A percentile compares a stretch with the other conserved stretches of the same genome.
Conservation (phyloP, 2,113 vertebrate species). For the Phrynosoma platyrhinos region DNA sequence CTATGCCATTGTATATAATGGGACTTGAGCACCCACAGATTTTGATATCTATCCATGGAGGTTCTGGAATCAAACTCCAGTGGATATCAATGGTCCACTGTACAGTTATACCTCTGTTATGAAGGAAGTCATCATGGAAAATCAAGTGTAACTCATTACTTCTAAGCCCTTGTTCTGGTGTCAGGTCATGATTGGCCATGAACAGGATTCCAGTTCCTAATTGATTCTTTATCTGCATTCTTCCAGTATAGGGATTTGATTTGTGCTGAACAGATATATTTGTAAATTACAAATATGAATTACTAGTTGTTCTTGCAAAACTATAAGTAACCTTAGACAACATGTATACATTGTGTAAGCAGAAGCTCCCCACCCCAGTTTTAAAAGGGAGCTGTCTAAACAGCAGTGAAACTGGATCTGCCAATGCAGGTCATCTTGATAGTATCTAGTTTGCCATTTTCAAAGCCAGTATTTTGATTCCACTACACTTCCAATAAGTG, state of each 20-base stretch:
- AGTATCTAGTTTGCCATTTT: conserved; percentile 77
- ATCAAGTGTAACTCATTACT: too few species aligned
- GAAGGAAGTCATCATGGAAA: too few species aligned
- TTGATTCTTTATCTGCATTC: not conserved
- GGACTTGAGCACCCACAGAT: too few species aligned
- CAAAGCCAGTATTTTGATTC: conserved; percentile 83
- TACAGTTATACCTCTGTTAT: too few species aligned
- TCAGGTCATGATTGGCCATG: too few species aligned
- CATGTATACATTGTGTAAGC: conserved; percentile 26
- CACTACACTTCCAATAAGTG: conserved; percentile 81
- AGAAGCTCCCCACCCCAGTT: not conserved
- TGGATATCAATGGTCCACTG: too few species aligned
- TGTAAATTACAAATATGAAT: not conserved
- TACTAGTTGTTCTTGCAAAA: not conserved
- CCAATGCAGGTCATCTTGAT: conserved; percentile 69
- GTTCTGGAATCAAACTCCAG: too few species aligned
- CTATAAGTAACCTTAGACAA: conserved; percentile 7
- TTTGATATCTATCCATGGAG: too few species aligned
- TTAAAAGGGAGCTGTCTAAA: conserved; percentile 55
- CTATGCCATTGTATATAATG: too few species aligned
- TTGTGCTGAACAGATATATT: not conserved
- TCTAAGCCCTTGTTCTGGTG: too few species aligned
- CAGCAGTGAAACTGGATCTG: conserved; percentile 62
- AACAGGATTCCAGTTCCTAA: too few species aligned
- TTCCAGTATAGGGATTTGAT: conserved; percentile 43